phyloP scores from a whole-genome alignment of 2,113 vertebrate species.

The Heterotilapia buettikoferi region DNA sequence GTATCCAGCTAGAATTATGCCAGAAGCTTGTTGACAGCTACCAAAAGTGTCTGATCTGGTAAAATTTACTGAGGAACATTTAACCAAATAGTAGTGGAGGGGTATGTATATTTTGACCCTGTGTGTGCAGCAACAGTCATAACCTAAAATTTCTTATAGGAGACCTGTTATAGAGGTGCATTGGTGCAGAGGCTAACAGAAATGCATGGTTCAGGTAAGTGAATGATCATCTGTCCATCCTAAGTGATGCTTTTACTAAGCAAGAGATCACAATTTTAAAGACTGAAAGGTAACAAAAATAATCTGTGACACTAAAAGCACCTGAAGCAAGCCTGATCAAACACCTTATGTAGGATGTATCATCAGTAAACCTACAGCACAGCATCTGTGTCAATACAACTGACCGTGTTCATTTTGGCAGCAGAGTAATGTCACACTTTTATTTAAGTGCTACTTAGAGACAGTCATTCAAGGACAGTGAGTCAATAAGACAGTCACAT shows the following conservation, averaged over 20 bases:
- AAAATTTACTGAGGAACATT: neutral
- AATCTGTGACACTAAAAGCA: neutral
- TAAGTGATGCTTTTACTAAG: neutral
- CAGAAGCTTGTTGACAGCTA: neutral
- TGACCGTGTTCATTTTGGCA: neutral
- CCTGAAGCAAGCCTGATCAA: no score
- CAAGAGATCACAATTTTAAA: neutral
- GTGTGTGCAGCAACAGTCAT: neutral
- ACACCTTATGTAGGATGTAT: neutral
- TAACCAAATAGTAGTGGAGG: fast-evolving
- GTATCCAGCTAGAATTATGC: neutral
- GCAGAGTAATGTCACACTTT: neutral
- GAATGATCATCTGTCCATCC: neutral
- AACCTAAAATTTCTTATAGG: neutral
- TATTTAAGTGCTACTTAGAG: neutral
- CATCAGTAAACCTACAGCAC: neutral
- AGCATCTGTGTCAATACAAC: neutral
- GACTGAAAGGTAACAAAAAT: neutral
- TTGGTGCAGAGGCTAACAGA: neutral
- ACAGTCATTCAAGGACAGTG: neutral
- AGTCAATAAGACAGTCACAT: neutral
- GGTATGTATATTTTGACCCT: neutral
- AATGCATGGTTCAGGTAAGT: neutral
- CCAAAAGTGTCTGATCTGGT: fast-evolving
- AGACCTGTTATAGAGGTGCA: fast-evolving